Evolutionary conservation across 2,888 invertebrate genomes (phyloP), one percentile per base, ranked within the genome.

Genomic region (Lypha dubia): DNA sequence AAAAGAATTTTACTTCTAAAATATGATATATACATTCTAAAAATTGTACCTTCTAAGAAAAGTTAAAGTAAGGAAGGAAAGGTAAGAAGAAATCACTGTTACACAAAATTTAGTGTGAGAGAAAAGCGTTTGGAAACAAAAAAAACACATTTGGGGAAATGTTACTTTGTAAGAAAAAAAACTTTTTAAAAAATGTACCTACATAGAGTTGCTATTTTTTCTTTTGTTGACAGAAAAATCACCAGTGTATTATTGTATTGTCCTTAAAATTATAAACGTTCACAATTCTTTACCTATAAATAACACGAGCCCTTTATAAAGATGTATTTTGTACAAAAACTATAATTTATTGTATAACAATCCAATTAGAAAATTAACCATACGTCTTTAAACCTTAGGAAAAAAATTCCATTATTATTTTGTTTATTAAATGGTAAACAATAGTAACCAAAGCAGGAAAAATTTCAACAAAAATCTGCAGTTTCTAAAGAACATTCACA

Each of bases 301-400:
- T 49, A 49, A 49, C 49, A 49, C 24, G 28, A 15, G 15, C 24
- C 53, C 53, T 53, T 13, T 24, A 7, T 28, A 6, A 53, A 15
- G 13, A 24, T 4, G 9, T 32, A n/a, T 0, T 17, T 56, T 15
- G 0, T 46, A 22, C 24, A 51, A 22, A 51, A 24, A n/a, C 56
- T 32, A 56, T 32, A 32, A 32, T 56, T 32, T 56, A 32, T 17
- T 56, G n/a, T 22, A 44, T 53, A 65, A 35, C 56, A 75, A 56
- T 22, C 22, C 46, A 76, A 76, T 65, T 67, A 35, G 46, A 28
- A 32, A n/a, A 20, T 3, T 35, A 67, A 35, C 46, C 24, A 44
- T n/a, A n/a, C 22, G 15, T 41, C 41, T 17, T 17, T 9, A 9
- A n/a, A 32, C 17, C n/a, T 13, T 65, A 6, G 38, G 15, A 32